Percentiles rank a stretch among this genome's conserved stretches.
Conservation (phyloP, 2,113 vertebrate genomes). For the Athene cunicularia region DNA sequence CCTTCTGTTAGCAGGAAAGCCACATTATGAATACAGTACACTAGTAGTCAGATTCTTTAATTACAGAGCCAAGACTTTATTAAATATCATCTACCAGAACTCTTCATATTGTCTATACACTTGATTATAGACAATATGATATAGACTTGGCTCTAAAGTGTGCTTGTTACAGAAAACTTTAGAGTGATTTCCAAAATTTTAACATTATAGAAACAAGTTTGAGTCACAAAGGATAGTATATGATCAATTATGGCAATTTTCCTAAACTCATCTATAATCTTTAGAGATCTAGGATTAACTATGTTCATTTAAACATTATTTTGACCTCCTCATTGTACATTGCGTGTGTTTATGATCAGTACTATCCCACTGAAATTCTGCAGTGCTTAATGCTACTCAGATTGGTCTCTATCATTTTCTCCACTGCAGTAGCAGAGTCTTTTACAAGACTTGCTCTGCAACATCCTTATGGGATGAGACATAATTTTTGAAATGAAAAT, state of each 20-base stretch:
- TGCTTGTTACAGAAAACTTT: neutral
- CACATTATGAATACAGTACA: neutral
- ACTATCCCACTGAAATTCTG: neutral
- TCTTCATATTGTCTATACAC: neutral
- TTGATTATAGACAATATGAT: neutral
- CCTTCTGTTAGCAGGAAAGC: neutral
- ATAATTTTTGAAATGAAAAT: neutral
- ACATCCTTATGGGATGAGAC: neutral
- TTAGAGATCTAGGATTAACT: neutral
- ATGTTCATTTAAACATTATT: neutral
- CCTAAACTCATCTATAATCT: neutral
- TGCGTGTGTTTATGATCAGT: neutral
- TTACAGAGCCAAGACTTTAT: neutral
- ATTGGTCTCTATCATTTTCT: neutral
- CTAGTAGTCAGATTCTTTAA: neutral
- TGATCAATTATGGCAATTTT: neutral
- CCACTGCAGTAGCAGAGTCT: neutral
- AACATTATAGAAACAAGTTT: neutral
- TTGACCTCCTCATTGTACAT: neutral
- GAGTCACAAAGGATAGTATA: neutral
- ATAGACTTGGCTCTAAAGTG: neutral
- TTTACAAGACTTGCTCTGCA: conserved; percentile 23
- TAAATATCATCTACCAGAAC: neutral
- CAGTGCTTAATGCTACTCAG: neutral
- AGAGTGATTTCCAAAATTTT: neutral